Evolutionary conservation across 2,888 invertebrate species (phyloP).

Genomic region (Heliothis peltigera): DNA sequence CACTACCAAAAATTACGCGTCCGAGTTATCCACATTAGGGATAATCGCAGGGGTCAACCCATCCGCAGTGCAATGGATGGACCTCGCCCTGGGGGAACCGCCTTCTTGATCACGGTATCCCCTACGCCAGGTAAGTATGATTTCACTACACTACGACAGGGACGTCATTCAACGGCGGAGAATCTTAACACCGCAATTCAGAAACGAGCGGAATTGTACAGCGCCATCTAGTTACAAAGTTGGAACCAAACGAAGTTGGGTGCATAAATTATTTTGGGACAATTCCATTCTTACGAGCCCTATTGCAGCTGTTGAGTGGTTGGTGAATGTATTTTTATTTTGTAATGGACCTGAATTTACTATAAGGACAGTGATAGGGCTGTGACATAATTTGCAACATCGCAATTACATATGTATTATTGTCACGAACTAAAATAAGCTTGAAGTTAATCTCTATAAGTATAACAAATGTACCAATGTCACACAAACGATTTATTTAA

Average conservation of each 20-base stretch:
- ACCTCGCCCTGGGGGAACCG: constrained; percentile 34
- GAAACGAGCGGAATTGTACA: constrained; percentile 9
- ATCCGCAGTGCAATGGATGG: constrained; percentile 31
- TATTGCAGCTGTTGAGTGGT: background rate
- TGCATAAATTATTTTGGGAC: background rate
- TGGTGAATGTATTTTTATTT: too few relatives aligned
- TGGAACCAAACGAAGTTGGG: background rate
- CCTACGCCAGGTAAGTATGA: constrained; percentile 46
- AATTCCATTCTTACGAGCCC: background rate
- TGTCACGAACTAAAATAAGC: too few relatives aligned
- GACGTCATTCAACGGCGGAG: constrained; percentile 11
- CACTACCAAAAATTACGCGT: constrained; percentile 39
- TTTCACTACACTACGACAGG: background rate
- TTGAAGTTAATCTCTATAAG: background rate
- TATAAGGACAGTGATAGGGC: too few relatives aligned
- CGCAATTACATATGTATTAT: too few relatives aligned
- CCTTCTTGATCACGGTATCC: constrained; percentile 27
- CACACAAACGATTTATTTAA: constrained; percentile 19
- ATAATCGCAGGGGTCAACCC: constrained; percentile 37
- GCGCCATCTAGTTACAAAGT: constrained; percentile 24
- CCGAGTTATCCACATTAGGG: too few relatives aligned
- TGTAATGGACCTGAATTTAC: too few relatives aligned
- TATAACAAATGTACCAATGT: constrained; percentile 31
- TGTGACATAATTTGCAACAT: too few relatives aligned
- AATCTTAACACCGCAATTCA: constrained; percentile 39